Conservation (phyloP, 2,797 vertebrate genomes). For the Sebastes steindachneri region DNA sequence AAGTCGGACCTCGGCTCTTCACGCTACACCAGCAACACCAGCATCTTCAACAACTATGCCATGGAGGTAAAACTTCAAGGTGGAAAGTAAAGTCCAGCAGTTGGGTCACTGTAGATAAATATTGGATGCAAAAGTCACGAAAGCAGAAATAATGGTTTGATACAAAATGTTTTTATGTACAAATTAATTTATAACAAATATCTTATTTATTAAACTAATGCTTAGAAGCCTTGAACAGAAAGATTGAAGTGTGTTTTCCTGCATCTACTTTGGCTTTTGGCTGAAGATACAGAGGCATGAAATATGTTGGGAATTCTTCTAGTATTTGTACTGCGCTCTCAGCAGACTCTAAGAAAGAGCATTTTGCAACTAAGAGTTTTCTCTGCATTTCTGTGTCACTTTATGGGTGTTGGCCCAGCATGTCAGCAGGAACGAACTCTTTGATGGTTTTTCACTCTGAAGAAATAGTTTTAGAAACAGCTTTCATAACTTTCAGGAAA, state of each 20-base stretch:
- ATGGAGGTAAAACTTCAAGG: slow-evolving; percentile 87
- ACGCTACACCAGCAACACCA: slow-evolving; percentile 90
- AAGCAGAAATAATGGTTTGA: background rate
- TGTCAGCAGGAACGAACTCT: too few species aligned
- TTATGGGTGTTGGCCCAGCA: background rate
- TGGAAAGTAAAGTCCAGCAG: background rate
- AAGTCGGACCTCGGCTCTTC: slow-evolving; percentile 89
- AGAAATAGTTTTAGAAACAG: too few species aligned
- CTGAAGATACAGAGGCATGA: background rate
- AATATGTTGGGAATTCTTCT: background rate
- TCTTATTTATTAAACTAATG: background rate
- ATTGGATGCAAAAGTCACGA: background rate
- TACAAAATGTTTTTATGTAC: background rate
- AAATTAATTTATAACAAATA: background rate
- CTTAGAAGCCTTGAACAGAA: too few species aligned
- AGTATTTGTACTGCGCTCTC: background rate
- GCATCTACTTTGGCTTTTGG: background rate
- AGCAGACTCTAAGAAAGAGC: background rate
- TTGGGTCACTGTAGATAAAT: background rate
- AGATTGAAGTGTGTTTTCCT: background rate
- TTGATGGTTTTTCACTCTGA: background rate
- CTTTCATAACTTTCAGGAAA: too few species aligned
- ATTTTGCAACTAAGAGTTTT: background rate
- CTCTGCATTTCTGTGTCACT: background rate
- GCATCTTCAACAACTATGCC: slow-evolving; percentile 93